A percentile compares a stretch with the other conserved stretches of the same genome.
Conservation (phyloP, 2,888 invertebrate species). For the Latheticus oryzae region DNA sequence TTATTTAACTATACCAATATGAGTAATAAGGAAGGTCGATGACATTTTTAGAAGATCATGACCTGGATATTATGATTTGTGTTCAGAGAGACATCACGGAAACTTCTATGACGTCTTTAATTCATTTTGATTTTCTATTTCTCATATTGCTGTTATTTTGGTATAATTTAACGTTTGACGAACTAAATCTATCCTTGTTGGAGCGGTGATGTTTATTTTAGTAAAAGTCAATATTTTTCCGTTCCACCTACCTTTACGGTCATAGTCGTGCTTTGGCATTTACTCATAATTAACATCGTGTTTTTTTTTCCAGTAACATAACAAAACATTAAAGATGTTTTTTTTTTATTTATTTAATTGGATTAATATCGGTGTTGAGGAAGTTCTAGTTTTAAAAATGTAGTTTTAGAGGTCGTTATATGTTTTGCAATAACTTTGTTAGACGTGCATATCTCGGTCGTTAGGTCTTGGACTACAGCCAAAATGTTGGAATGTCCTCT, state of each 20-base stretch:
- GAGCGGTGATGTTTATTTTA: constrained; percentile 16
- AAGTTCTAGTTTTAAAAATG: too few relatives aligned
- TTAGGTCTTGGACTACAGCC: constrained; percentile 24
- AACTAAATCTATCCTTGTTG: constrained; percentile 13
- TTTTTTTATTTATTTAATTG: too few relatives aligned
- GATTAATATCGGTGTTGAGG: too few relatives aligned
- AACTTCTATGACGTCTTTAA: constrained; percentile 16
- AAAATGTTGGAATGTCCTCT: constrained; percentile 27
- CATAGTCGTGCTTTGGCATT: constrained; percentile 14
- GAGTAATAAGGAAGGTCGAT: constrained; percentile 19
- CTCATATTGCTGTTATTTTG: constrained; percentile 1
- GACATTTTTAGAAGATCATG: constrained; percentile 26
- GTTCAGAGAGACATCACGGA: constrained; percentile 20
- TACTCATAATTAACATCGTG: too few relatives aligned
- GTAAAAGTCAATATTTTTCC: constrained; percentile 27
- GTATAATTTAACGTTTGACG: not conserved
- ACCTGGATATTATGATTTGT: constrained; percentile 39
- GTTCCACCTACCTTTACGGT: constrained; percentile 12
- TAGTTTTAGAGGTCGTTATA: too few relatives aligned
- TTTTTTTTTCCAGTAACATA: too few relatives aligned
- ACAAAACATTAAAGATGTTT: too few relatives aligned
- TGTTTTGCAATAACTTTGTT: constrained; percentile 2
- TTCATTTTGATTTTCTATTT: constrained; percentile 16
- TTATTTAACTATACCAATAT: constrained; percentile 20
- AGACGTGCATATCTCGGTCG: constrained; percentile 9